phyloP scores from a whole-genome alignment of 2,113 vertebrate genomes.

The Heterochromis multidens region DNA sequence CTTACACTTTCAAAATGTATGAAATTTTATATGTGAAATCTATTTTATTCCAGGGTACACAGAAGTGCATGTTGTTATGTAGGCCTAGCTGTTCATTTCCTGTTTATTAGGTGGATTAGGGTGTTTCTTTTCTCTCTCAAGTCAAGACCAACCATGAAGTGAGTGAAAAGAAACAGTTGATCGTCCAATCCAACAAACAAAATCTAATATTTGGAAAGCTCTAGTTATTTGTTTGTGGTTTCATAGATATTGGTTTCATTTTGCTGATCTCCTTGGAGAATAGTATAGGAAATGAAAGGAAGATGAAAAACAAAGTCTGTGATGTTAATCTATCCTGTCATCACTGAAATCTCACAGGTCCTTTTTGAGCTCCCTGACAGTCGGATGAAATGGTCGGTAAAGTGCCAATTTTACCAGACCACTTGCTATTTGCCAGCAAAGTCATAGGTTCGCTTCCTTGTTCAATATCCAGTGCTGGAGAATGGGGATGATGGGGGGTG shows the following conservation, averaged over 20 bases:
- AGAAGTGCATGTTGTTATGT: not conserved
- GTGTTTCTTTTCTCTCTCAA: slow-evolving; percentile 20
- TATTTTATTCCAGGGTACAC: slow-evolving; percentile 5
- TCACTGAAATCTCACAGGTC: slow-evolving; percentile 55
- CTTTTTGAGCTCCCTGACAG: slow-evolving; percentile 47
- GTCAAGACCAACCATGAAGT: not conserved
- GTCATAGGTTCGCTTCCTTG: slow-evolving; percentile 58
- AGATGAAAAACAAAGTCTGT: slow-evolving; percentile 67
- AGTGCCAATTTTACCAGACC: slow-evolving; percentile 69
- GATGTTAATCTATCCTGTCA: slow-evolving; percentile 70
- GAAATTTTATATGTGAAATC: not conserved
- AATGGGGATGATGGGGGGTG: not conserved
- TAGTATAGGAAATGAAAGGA: slow-evolving; percentile 49
- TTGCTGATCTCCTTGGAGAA: slow-evolving; percentile 46
- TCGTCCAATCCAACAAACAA: slow-evolving; percentile 23
- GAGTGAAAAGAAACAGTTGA: slow-evolving; percentile 8
- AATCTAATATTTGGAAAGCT: slow-evolving; percentile 50
- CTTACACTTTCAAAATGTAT: not conserved
- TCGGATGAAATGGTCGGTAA: slow-evolving; percentile 61
- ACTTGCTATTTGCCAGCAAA: slow-evolving; percentile 58
- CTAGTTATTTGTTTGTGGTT: slow-evolving; percentile 34
- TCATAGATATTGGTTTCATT: slow-evolving; percentile 62
- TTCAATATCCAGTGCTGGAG: slow-evolving; percentile 52
- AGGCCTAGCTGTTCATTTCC: not conserved
- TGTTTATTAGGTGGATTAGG: slow-evolving; percentile 5